Conservation (phyloP, 1,140 invertebrate genomes). For the Bombus picipes region DNA sequence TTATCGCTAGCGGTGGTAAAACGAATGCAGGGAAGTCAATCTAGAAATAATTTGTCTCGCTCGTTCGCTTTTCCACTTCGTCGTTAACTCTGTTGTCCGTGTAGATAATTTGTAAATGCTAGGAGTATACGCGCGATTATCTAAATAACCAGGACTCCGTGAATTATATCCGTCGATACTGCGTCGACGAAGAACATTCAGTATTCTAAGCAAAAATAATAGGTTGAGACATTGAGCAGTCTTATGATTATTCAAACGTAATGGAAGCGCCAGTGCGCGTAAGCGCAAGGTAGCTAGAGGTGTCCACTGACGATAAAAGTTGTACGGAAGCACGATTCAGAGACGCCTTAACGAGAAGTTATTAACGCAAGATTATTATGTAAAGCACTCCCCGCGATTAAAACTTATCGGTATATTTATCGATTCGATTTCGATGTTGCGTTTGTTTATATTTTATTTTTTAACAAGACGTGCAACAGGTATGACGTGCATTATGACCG, state of each 20-base stretch:
- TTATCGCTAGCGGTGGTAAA: background rate
- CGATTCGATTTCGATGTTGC: background rate
- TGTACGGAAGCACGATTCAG: too few relatives aligned
- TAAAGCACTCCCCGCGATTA: background rate
- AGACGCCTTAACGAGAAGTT: background rate
- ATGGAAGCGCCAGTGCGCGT: background rate
- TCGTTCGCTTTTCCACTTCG: background rate
- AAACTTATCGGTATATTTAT: background rate
- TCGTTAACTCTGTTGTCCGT: background rate
- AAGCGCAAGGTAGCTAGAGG: background rate
- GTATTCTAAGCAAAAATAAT: background rate
- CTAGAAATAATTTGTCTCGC: too few relatives aligned
- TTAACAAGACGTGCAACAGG: slow-evolving; percentile 16
- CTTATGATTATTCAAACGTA: slow-evolving; percentile 9
- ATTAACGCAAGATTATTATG: slow-evolving; percentile 17
- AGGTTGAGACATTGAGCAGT: too few relatives aligned
- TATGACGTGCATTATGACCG: background rate
- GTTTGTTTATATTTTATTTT: background rate
- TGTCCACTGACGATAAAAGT: background rate
- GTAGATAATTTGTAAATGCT: background rate
- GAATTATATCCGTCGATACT: background rate
- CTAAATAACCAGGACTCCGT: background rate
- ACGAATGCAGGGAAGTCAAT: too few relatives aligned
- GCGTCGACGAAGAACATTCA: background rate
- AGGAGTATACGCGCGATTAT: background rate